These are phyloP conservation scores for Takifugu rubripes DNA, from an alignment of 2,797 vertebrate species.

Conservation along the genomic window DNA sequence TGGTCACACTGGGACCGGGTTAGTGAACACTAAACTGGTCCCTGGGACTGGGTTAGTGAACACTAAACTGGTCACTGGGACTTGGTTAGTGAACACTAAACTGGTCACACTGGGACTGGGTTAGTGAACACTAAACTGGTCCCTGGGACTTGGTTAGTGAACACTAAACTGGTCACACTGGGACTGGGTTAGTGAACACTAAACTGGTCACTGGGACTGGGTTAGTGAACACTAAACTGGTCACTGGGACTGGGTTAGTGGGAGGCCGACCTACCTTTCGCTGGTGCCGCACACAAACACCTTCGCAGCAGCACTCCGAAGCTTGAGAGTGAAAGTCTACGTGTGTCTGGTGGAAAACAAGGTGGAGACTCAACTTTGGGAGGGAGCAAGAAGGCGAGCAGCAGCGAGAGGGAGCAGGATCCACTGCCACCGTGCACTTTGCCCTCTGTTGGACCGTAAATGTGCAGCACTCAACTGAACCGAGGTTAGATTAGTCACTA, in stretches of 20 bases:
- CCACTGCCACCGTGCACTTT: slow-evolving; percentile 58
- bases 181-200: too few species aligned
- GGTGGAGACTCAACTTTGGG: slow-evolving; percentile 59
- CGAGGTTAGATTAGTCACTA: not conserved
- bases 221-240: too few species aligned
- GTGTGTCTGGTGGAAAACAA: slow-evolving; percentile 28
- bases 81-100: too few species aligned
- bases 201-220: too few species aligned
- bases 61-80: too few species aligned
- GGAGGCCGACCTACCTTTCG: slow-evolving; percentile 48
- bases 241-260: not conserved
- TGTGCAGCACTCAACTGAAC: slow-evolving; percentile 31
- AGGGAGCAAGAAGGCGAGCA: slow-evolving; percentile 35
- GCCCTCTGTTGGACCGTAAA: slow-evolving; percentile 57
- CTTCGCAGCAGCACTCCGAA: slow-evolving; percentile 1
- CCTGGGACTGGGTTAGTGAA: too few species aligned
- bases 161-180: too few species aligned
- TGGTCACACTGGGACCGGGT: too few species aligned
- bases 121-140: too few species aligned
- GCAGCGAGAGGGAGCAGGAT: slow-evolving; percentile 19
- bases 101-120: too few species aligned
- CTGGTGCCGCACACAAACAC: slow-evolving; percentile 20
- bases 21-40: too few species aligned
- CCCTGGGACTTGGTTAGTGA: too few species aligned
- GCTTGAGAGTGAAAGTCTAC: slow-evolving; percentile 50